These are phyloP conservation scores for Ganaspis sp. DNA, from an alignment of 1,140 invertebrate species.

Conservation along the genomic window DNA sequence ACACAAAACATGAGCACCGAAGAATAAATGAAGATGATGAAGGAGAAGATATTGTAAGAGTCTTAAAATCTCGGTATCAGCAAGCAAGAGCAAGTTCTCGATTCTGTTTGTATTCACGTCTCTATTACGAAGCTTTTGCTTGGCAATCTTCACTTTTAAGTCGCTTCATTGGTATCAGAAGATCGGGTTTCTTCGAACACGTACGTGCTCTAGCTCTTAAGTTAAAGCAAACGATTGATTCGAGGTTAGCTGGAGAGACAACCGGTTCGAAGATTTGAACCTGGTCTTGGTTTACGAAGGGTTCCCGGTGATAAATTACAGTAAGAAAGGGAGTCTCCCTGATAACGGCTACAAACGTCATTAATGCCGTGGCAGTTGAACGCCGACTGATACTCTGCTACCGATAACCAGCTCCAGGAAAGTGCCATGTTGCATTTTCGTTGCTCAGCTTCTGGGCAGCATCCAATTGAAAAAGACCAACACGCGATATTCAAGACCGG, in stretches of 20 bases:
- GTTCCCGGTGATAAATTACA: constrained; percentile 18
- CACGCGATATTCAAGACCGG: constrained; percentile 20
- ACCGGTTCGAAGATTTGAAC: constrained; percentile 17
- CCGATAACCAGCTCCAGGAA: constrained; percentile 8
- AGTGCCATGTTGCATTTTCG: constrained; percentile 27
- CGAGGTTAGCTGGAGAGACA: constrained; percentile 1
- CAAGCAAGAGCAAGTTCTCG: neutral
- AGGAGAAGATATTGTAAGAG: too few species aligned
- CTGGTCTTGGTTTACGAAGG: neutral
- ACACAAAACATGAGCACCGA: too few species aligned
- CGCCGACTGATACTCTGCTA: neutral
- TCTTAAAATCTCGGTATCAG: neutral
- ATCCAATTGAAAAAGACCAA: neutral
- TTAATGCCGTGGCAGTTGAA: constrained; percentile 8
- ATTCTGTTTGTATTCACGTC: neutral
- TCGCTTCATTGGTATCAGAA: neutral
- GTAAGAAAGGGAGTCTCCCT: neutral
- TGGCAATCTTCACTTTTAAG: neutral
- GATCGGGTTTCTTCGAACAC: constrained; percentile 21
- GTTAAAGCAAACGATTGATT: constrained; percentile 15
- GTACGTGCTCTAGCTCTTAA: neutral
- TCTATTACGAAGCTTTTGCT: neutral
- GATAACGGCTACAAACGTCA: constrained; percentile 19
- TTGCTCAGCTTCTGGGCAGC: neutral
- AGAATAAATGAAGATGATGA: too few species aligned